phyloP scores from a whole-genome alignment of 2,797 vertebrate genomes.

The Hirundo rustica region DNA sequence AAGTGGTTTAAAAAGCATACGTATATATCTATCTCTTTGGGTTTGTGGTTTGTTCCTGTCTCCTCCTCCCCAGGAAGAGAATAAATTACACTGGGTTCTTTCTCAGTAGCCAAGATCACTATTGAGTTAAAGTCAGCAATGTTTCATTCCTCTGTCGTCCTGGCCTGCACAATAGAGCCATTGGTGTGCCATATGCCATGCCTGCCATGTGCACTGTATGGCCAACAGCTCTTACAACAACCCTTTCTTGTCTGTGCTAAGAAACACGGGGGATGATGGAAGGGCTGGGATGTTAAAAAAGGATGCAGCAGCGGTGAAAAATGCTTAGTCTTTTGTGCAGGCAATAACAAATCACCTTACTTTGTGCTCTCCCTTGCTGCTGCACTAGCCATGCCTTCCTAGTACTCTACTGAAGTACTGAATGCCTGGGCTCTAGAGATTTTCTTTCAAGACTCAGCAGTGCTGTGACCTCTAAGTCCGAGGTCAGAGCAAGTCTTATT shows the following conservation, averaged over 20 bases:
- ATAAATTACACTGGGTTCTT: constrained; percentile 33
- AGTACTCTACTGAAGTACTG: background rate
- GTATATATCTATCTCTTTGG: background rate
- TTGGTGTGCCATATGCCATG: constrained; percentile 26
- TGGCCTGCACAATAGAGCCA: background rate
- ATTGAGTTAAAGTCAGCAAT: constrained; percentile 25
- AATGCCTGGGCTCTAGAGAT: background rate
- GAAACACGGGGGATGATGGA: background rate
- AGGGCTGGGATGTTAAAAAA: background rate
- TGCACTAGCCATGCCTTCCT: background rate
- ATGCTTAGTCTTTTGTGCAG: background rate
- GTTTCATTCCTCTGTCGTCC: constrained; percentile 11
- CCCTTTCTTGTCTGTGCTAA: constrained; percentile 14
- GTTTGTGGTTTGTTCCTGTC: background rate
- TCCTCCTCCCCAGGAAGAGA: background rate
- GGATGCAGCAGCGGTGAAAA: background rate
- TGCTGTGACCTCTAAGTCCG: background rate
- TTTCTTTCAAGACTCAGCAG: background rate
- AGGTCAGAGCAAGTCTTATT: constrained; percentile 32
- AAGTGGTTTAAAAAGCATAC: background rate
- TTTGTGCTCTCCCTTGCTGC: background rate
- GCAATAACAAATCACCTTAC: constrained; percentile 28
- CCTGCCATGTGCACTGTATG: background rate
- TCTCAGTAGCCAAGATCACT: constrained; percentile 26
- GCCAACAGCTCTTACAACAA: constrained; percentile 16